A percentile compares a stretch with the other conserved stretches of the same genome.
phyloP scores from a whole-genome alignment of 2,888 invertebrate genomes.

The Clistopyga incitator region DNA sequence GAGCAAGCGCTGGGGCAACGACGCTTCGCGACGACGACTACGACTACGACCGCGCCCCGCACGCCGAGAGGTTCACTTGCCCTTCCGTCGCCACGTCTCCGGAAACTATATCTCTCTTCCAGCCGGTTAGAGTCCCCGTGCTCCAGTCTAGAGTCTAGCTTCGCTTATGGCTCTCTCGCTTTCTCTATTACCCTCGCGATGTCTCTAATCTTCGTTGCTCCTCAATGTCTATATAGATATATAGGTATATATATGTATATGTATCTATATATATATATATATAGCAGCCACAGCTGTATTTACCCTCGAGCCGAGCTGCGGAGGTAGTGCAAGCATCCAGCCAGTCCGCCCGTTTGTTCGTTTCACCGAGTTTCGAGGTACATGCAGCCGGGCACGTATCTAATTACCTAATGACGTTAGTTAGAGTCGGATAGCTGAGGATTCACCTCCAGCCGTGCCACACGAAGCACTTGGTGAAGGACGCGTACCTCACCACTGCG shows the following conservation, averaged over 20 bases:
- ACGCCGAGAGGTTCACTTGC: not conserved
- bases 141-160: conserved; percentile 42
- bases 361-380: conserved; percentile 59
- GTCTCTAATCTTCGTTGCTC: conserved; percentile 36
- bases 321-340: conserved; percentile 49
- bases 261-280: not conserved
- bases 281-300: conserved; percentile 28
- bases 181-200: conserved; percentile 44
- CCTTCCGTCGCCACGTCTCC: conserved; percentile 34
- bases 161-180: conserved; percentile 34
- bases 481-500: conserved; percentile 39
- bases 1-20: conserved; percentile 40
- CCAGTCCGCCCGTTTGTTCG: conserved; percentile 62
- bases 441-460: conserved; percentile 68
- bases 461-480: conserved; percentile 46
- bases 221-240: not conserved
- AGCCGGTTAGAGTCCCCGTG: conserved; percentile 10
- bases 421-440: conserved; percentile 73
- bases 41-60: conserved; percentile 5
- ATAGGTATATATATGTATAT: not conserved
- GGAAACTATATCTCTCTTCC: conserved; percentile 50
- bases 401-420: conserved; percentile 78
- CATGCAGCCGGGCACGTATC: conserved; percentile 73
- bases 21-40: conserved; percentile 10
- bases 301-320: conserved; percentile 16